These are phyloP conservation scores for Thaumatotibia leucotreta DNA, from an alignment of 1,140 invertebrate genomes.

Conservation along the genomic window DNA sequence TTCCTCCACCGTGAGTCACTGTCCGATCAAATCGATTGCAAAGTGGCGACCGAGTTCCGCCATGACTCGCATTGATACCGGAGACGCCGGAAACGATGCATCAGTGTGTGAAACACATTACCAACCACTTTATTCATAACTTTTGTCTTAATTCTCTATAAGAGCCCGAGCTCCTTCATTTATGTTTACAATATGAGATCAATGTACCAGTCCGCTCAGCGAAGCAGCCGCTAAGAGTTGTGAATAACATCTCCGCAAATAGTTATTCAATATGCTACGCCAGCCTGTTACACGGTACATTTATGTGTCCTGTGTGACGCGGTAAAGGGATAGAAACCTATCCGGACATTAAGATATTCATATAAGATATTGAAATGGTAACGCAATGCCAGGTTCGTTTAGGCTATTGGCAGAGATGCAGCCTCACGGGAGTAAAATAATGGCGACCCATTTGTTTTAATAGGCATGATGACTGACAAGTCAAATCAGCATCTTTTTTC, in stretches of 20 bases:
- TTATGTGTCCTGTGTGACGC: not conserved
- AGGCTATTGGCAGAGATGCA: too few relatives aligned
- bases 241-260: not conserved
- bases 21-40: slow-evolving; percentile 38
- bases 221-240: not conserved
- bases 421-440: too few relatives aligned
- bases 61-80: slow-evolving; percentile 34
- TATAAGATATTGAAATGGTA: too few relatives aligned
- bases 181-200: too few relatives aligned
- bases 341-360: too few relatives aligned
- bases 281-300: slow-evolving; percentile 19
- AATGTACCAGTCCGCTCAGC: not conserved
- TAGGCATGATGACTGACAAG: too few relatives aligned
- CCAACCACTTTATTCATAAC: not conserved
- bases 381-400: too few relatives aligned
- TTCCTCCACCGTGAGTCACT: slow-evolving; percentile 57
- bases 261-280: not conserved
- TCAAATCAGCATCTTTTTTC: too few relatives aligned
- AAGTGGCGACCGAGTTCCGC: slow-evolving; percentile 46
- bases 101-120: slow-evolving; percentile 42
- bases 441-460: too few relatives aligned
- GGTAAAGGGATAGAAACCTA: not conserved
- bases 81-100: slow-evolving; percentile 44
- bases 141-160: not conserved
- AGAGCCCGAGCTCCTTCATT: not conserved